These are phyloP conservation scores for Ceratosolen fusciceps DNA, from an alignment of 1,140 invertebrate genomes.

Conservation along the genomic window DNA sequence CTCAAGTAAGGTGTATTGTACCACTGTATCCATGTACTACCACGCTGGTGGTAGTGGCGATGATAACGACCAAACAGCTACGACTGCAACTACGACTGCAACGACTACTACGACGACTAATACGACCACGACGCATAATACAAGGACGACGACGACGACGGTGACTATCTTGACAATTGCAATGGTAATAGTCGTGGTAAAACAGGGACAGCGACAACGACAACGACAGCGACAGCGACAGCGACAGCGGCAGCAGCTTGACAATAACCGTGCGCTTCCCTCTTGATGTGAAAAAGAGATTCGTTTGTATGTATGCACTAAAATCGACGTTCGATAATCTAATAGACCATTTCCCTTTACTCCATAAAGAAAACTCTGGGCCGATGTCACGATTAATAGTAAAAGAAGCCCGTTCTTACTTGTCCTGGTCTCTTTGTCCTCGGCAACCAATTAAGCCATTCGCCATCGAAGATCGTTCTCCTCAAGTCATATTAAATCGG, in stretches of 20 bases:
- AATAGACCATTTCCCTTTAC: neutral
- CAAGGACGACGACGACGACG: neutral
- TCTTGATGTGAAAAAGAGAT: conserved; percentile 38
- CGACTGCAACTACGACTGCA: neutral
- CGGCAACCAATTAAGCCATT: too few relatives aligned
- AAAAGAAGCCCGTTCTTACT: too few relatives aligned
- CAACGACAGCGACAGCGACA: conserved; percentile 21
- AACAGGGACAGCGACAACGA: conserved; percentile 20
- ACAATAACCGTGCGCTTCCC: conserved; percentile 58
- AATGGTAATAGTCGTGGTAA: neutral
- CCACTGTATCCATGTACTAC: neutral
- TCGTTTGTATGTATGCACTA: conserved; percentile 33
- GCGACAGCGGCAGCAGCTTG: conserved; percentile 49
- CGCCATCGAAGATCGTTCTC: too few relatives aligned
- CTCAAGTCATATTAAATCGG: too few relatives aligned
- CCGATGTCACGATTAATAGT: too few relatives aligned
- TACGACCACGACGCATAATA: neutral
- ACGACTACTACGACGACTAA: neutral
- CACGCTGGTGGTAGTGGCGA: neutral
- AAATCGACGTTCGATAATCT: conserved; percentile 46
- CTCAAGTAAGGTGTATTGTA: conserved; percentile 10
- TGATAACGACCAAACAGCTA: neutral
- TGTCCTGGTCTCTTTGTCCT: too few relatives aligned
- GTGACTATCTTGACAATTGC: neutral
- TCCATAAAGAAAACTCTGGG: too few relatives aligned